Conservation (phyloP, 2,797 vertebrate genomes). For the Eospalax fontanierii region DNA sequence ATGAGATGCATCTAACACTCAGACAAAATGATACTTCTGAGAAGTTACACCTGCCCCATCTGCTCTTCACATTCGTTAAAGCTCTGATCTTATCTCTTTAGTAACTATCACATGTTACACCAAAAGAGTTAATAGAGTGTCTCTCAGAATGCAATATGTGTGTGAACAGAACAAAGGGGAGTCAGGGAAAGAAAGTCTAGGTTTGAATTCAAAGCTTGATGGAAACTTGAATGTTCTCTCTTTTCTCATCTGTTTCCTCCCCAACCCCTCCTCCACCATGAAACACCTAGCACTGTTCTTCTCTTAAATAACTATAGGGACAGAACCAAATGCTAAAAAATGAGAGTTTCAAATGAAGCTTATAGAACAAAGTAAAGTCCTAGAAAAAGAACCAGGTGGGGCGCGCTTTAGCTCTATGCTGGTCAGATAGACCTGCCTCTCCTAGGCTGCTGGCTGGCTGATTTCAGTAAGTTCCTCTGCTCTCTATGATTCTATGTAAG, state of each 20-base stretch:
- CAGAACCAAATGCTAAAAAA: slow-evolving; percentile 5
- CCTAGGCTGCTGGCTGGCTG: not conserved
- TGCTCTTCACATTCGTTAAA: not conserved
- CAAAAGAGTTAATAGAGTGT: not conserved
- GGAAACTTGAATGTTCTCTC: not conserved
- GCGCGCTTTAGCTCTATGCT: not conserved
- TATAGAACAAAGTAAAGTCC: not conserved
- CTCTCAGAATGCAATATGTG: not conserved
- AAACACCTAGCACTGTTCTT: not conserved
- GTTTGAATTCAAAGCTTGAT: slow-evolving; percentile 7
- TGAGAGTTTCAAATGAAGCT: not conserved
- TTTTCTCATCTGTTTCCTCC: not conserved
- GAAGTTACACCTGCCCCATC: slow-evolving; percentile 58
- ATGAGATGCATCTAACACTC: slow-evolving; percentile 68
- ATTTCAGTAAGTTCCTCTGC: not conserved
- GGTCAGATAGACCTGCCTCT: not conserved
- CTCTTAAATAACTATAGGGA: not conserved
- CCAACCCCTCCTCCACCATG: not conserved
- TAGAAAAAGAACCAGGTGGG: not conserved
- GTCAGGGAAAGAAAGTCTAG: slow-evolving; percentile 6
- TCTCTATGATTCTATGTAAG: not conserved
- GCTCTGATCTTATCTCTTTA: not conserved
- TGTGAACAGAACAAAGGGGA: not conserved
- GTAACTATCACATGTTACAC: not conserved
- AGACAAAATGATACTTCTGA: slow-evolving; percentile 67